Evolutionary conservation across 1,140 invertebrate genomes (phyloP).

Genomic region (Drosophila ironensis): DNA sequence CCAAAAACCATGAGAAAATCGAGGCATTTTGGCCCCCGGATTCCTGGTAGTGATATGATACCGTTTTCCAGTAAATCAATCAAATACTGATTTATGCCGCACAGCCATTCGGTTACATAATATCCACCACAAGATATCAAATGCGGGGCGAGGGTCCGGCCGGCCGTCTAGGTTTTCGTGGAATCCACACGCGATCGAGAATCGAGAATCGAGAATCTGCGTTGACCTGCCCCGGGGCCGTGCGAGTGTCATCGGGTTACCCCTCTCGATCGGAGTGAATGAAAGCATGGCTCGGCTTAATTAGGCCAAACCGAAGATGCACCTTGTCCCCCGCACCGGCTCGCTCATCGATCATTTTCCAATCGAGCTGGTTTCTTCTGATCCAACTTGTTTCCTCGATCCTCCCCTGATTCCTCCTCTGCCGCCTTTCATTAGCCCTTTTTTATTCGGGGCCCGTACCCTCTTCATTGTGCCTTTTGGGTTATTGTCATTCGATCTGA

Average conservation of each 20-base stretch:
- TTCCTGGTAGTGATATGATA: too few species aligned
- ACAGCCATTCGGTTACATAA: too few species aligned
- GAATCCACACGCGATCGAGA: neutral
- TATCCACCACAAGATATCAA: neutral
- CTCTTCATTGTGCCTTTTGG: neutral
- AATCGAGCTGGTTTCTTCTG: slow-evolving; percentile 63
- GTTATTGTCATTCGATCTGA: slow-evolving; percentile 72
- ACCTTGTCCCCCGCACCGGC: slow-evolving; percentile 32
- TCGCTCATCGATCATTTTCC: slow-evolving; percentile 69
- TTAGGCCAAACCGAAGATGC: slow-evolving; percentile 21
- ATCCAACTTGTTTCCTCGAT: too few species aligned
- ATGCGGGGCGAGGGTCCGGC: too few species aligned
- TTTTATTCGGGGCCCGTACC: too few species aligned
- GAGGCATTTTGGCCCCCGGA: too few species aligned
- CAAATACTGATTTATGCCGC: neutral
- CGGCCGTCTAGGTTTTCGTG: too few species aligned
- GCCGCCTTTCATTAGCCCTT: neutral
- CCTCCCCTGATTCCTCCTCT: neutral
- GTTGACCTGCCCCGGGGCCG: too few species aligned
- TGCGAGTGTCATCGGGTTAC: slow-evolving; percentile 13
- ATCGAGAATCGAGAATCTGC: too few species aligned
- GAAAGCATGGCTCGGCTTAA: slow-evolving; percentile 17
- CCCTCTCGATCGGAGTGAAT: neutral
- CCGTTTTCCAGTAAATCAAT: neutral
- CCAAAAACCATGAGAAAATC: too few species aligned